These are phyloP conservation scores for Crotalus tigris DNA, from an alignment of 2,113 vertebrate species.

Conservation along the genomic window DNA sequence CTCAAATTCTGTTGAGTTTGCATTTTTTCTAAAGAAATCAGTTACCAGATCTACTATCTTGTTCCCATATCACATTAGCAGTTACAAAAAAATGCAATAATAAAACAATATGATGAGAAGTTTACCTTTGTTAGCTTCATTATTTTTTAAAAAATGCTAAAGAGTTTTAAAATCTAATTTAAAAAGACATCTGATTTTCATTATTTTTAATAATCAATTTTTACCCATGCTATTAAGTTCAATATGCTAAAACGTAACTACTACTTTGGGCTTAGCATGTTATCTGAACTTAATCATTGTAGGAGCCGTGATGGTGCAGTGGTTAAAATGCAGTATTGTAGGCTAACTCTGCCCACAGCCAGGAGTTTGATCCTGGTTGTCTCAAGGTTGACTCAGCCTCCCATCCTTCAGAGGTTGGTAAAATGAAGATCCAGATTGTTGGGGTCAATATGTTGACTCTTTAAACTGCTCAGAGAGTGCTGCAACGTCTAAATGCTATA, in stretches of 20 bases:
- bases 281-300: neutral
- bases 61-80: neutral
- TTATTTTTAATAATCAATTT: neutral
- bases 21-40: neutral
- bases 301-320: no score
- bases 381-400: no score
- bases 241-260: neutral
- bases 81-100: neutral
- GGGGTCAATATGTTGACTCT: neutral
- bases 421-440: neutral
- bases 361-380: no score
- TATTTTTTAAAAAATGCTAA: neutral
- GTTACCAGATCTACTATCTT: neutral
- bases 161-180: neutral
- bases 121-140: neutral
- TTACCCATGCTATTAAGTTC: neutral
- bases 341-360: no score
- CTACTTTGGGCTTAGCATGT: neutral
- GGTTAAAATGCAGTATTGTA: no score
- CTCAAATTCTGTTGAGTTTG: neutral
- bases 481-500: neutral
- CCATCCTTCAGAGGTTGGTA: neutral
- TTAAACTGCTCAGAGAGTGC: neutral
- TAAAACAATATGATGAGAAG: neutral
- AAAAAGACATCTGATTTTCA: neutral